Percentiles rank a stretch among this genome's conserved stretches.
Conservation (phyloP, 1,140 invertebrate species). For the Adelges cooleyi region DNA sequence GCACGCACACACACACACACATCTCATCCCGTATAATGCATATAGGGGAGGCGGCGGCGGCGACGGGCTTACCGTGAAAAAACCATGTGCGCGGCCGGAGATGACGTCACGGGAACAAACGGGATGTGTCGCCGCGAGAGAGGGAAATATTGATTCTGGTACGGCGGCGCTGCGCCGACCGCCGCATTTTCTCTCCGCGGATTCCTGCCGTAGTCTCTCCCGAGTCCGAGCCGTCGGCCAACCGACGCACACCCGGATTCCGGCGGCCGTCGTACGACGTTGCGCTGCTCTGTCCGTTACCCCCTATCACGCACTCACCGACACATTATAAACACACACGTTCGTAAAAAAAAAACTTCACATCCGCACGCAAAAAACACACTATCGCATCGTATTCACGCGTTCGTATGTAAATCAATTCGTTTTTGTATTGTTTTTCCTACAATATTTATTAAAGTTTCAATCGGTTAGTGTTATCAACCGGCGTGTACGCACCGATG, state of each 20-base stretch:
- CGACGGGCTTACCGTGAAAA: conserved; percentile 32
- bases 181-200: conserved; percentile 22
- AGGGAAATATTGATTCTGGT: conserved; percentile 39
- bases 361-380: no score
- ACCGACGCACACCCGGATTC: conserved; percentile 18
- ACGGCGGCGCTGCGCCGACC: conserved; percentile 38
- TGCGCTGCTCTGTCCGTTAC: background rate
- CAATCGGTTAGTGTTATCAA: no score
- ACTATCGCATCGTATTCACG: no score
- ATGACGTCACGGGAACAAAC: conserved; percentile 33
- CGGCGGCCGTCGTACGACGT: background rate
- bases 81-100: conserved; percentile 36
- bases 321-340: conserved; percentile 1
- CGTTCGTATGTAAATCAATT: no score
- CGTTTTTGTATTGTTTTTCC: no score
- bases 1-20: no score
- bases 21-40: no score
- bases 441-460: no score
- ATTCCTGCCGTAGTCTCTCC: conserved; percentile 17
- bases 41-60: background rate
- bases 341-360: no score
- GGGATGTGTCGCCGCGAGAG: conserved; percentile 37
- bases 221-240: conserved; percentile 25
- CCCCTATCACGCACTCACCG: background rate
- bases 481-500: background rate